Evolutionary conservation across 2,797 vertebrate species (phyloP).

Genomic region (Uromys caudimaculatus): DNA sequence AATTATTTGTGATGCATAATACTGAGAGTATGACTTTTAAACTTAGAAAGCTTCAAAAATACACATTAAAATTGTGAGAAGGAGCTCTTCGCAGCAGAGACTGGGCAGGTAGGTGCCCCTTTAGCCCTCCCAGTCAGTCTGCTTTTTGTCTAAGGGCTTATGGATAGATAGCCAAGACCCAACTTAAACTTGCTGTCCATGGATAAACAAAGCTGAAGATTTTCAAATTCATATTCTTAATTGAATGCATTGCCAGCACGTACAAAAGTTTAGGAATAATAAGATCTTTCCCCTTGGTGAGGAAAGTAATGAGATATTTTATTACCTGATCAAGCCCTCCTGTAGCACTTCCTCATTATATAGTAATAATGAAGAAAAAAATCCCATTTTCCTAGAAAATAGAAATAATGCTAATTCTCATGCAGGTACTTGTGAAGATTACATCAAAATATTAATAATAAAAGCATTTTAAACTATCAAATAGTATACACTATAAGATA

Average conservation of each 20-base stretch:
- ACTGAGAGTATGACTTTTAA: constrained; percentile 33
- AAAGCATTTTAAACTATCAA: constrained; percentile 57
- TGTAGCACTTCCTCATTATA: neutral
- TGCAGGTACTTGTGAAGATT: constrained; percentile 39
- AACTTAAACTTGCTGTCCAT: neutral
- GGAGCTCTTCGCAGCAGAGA: neutral
- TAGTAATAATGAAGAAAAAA: neutral
- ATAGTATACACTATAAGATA: constrained; percentile 44
- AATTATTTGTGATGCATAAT: constrained; percentile 48
- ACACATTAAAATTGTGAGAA: constrained; percentile 46
- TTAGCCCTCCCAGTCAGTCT: neutral
- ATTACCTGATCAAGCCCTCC: neutral
- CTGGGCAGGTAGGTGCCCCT: neutral
- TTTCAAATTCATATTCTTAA: neutral
- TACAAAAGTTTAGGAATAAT: constrained; percentile 17
- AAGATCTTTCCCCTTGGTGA: constrained; percentile 38
- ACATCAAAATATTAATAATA: constrained; percentile 48
- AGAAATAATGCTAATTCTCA: constrained; percentile 39
- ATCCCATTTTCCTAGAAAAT: constrained; percentile 30
- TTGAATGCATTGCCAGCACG: neutral
- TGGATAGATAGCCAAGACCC: neutral
- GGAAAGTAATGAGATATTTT: constrained; percentile 43
- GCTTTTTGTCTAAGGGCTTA: constrained; percentile 31
- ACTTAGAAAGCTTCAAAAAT: constrained; percentile 50
- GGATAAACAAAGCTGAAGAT: neutral